Base-by-base conservation (phyloP, 2,888 invertebrate genomes). In the Nomada fabriciana region DNA sequence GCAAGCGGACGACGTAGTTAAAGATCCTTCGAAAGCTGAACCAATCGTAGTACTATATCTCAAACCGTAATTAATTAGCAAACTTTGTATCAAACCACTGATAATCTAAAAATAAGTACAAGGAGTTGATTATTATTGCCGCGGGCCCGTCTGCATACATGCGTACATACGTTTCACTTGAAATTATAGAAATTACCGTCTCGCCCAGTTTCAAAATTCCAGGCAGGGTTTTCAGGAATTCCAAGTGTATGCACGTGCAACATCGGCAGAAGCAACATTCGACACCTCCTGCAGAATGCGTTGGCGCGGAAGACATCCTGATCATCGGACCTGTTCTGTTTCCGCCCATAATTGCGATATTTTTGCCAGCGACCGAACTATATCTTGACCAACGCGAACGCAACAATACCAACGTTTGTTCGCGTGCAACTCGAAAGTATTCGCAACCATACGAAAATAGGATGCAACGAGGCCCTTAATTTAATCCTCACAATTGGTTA, bases 1-100 rank as follows among this genome's bases (percentile, higher is more conserved):
- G 88, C 97, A 97, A 80, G 97, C 97, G 0, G 97, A 97, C 0
- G 96, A 96, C 0, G 97, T 97, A 13, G 97, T 97, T 80, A 98
- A 94, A 91, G 98, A 97, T 55, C 97, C 96, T 86, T 97, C 96
- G 93, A 97, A 97, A 2, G 98, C 97, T 2, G 96, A 95, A 10
- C 98, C 98, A 92, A 98, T 96, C 20, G 95, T 95, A 81, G 95
- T 95, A 0, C 97, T 96, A 89, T 97, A 96, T 1, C 96, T 95
- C 76, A 97, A 94, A 0, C 98, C 98, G 90, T 97, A 98, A 90
- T 97, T 96, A 70, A 98, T 95, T 13, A 98, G 94, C 76, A 98
- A 94, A 73, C 97, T 97, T 93, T 98, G 97, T 89, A 98, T 98
- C 68, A 98, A 94, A n/a, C 96, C 96, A 42, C 97, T 97, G 87